Conservation (phyloP, 2,888 invertebrate species). For the Leptinotarsa rubiginosa region DNA sequence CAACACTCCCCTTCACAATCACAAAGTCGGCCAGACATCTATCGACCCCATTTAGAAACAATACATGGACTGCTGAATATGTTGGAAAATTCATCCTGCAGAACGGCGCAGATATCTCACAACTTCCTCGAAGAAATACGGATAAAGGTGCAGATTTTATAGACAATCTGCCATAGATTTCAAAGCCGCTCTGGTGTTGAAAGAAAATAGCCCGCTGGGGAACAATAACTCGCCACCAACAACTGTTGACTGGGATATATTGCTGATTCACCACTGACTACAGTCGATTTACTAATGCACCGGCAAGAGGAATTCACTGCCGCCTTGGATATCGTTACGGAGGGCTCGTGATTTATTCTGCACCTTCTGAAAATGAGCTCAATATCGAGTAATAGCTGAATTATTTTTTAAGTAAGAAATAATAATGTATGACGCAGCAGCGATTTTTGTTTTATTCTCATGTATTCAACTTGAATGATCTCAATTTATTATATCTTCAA, state of each 20-base stretch:
- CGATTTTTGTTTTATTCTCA: no score
- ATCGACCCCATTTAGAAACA: background rate
- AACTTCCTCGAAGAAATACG: constrained; percentile 10
- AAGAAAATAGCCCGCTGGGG: constrained; percentile 39
- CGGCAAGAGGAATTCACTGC: constrained; percentile 22
- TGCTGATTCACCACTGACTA: constrained; percentile 31
- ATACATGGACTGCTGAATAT: constrained; percentile 3
- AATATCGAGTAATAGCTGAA: background rate
- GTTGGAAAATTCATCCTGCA: background rate
- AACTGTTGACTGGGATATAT: constrained; percentile 41
- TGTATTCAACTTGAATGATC: no score
- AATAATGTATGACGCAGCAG: no score
- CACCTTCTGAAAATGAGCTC: background rate
- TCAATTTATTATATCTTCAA: no score
- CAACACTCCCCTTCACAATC: no score
- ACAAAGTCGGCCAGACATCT: background rate
- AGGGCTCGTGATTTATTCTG: background rate
- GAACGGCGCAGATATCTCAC: constrained; percentile 8
- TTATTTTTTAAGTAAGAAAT: background rate
- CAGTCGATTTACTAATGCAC: constrained; percentile 37
- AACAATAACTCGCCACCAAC: constrained; percentile 41
- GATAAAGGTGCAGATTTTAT: constrained; percentile 28
- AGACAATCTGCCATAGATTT: constrained; percentile 36
- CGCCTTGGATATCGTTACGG: background rate
- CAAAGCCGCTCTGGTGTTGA: constrained; percentile 35